phyloP scores from a whole-genome alignment of 2,888 invertebrate genomes.

The Salpingus planirostris region DNA sequence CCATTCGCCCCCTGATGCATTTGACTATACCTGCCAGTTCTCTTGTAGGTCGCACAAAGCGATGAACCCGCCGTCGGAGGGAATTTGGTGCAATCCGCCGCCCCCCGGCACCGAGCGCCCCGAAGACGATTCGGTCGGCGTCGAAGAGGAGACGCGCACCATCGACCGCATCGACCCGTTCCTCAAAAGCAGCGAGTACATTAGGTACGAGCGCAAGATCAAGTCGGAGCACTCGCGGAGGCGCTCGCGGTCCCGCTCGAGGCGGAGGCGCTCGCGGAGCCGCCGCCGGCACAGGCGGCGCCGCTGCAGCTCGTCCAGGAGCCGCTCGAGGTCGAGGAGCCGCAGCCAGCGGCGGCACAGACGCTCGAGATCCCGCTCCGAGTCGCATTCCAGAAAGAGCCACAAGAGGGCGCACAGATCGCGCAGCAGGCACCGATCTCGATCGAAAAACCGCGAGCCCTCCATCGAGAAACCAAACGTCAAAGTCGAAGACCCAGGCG shows the following conservation, averaged over 20 bases:
- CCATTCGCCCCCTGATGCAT: slow-evolving; percentile 27
- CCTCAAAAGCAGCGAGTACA: slow-evolving; percentile 32
- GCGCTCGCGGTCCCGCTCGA: slow-evolving; percentile 18
- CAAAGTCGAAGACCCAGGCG: slow-evolving; percentile 27
- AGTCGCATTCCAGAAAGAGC: slow-evolving; percentile 19
- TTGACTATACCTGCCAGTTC: slow-evolving; percentile 45
- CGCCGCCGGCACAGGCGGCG: slow-evolving; percentile 18
- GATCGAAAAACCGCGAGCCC: slow-evolving; percentile 3
- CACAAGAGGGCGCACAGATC: slow-evolving; percentile 10
- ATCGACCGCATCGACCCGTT: slow-evolving; percentile 33
- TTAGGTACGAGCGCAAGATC: slow-evolving; percentile 24
- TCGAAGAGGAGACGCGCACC: slow-evolving; percentile 19
- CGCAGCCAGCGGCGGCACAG: slow-evolving; percentile 13
- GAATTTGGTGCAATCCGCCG: slow-evolving; percentile 38
- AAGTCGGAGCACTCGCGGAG: slow-evolving; percentile 9
- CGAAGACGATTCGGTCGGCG: slow-evolving; percentile 28
- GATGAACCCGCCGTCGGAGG: slow-evolving; percentile 34
- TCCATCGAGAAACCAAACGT: slow-evolving; percentile 17
- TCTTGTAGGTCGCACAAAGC: slow-evolving; percentile 39
- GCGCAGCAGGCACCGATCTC: slow-evolving; percentile 10
- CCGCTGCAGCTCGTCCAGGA: slow-evolving; percentile 11
- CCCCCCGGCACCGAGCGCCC: slow-evolving; percentile 35
- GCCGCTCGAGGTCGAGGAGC: slow-evolving; percentile 12
- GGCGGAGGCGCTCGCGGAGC: slow-evolving; percentile 19
- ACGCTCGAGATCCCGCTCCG: slow-evolving; percentile 20